Conservation (phyloP, 2,113 vertebrate genomes). For the Haplochromis burtoni region DNA sequence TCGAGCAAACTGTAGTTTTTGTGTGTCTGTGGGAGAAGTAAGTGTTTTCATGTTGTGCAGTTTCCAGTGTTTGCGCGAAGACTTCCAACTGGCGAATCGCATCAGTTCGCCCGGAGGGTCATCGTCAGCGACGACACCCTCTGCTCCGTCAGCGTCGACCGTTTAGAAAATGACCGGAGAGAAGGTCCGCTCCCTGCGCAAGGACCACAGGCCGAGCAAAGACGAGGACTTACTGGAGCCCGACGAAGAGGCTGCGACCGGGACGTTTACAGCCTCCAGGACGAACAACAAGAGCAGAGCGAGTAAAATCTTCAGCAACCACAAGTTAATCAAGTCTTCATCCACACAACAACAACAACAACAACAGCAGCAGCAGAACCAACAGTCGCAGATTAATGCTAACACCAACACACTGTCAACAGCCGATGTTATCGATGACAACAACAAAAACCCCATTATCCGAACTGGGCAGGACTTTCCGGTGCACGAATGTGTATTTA, state of each 20-base stretch:
- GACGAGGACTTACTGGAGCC: conserved; percentile 84
- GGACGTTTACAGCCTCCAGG: conserved; percentile 72
- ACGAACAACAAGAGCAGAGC: conserved; percentile 70
- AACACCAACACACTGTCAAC: conserved; percentile 59
- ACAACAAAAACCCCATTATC: conserved; percentile 71
- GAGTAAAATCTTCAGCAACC: conserved; percentile 79
- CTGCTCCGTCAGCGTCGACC: conserved; percentile 14
- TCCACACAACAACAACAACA: conserved; percentile 52
- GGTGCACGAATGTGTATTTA: conserved; percentile 95
- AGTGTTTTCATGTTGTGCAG: conserved; percentile 61
- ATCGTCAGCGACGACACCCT: conserved; percentile 62
- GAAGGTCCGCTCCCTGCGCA: conserved; percentile 90
- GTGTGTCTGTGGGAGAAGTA: not conserved
- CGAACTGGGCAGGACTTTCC: conserved; percentile 76
- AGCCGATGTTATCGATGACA: conserved; percentile 66
- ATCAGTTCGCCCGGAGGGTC: conserved; percentile 58
- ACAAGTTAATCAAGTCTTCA: conserved; percentile 72
- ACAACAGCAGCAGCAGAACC: conserved; percentile 29
- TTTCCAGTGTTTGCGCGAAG: conserved; percentile 27
- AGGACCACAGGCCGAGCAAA: conserved; percentile 86
- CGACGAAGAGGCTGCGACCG: conserved; percentile 85
- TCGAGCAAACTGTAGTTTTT: not conserved
- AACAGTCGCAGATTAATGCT: conserved; percentile 67
- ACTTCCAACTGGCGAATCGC: conserved; percentile 46
- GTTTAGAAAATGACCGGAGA: conserved; percentile 86